Conservation (phyloP, 2,797 vertebrate genomes). For the Scolopax rusticola region DNA sequence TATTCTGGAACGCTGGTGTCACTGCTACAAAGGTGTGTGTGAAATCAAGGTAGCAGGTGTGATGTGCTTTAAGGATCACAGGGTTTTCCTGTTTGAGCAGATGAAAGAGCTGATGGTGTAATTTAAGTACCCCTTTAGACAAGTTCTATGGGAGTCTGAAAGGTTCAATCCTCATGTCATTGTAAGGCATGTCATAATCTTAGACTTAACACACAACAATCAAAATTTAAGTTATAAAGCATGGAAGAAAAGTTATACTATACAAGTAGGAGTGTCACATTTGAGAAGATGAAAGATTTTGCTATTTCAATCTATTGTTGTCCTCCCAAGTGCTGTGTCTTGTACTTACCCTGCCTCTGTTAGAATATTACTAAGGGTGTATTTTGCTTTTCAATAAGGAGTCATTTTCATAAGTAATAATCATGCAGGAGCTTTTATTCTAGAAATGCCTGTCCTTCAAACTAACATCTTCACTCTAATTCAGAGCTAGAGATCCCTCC, state of each 20-base stretch:
- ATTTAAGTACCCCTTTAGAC: not conserved
- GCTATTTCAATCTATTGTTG: not conserved
- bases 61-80: not conserved
- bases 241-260: not conserved
- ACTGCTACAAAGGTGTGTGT: not conserved
- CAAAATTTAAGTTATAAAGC: not conserved
- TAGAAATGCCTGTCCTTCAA: not conserved
- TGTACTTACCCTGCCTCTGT: not conserved
- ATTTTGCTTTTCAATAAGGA: not conserved
- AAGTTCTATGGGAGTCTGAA: not conserved
- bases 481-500: not conserved
- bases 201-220: not conserved
- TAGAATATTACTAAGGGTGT: not conserved
- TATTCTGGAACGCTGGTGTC: not conserved
- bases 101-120: not conserved
- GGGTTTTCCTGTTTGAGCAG: not conserved
- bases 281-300: not conserved
- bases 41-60: not conserved
- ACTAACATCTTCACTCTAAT: not conserved
- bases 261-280: not conserved
- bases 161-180: not conserved
- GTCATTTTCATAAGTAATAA: not conserved
- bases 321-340: not conserved
- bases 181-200: not conserved
- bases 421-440: not conserved